Percentiles rank a stretch among this genome's conserved stretches.
These are phyloP conservation scores for Lydus trimaculatus DNA, from an alignment of 2,888 invertebrate species.

Conservation along the genomic window DNA sequence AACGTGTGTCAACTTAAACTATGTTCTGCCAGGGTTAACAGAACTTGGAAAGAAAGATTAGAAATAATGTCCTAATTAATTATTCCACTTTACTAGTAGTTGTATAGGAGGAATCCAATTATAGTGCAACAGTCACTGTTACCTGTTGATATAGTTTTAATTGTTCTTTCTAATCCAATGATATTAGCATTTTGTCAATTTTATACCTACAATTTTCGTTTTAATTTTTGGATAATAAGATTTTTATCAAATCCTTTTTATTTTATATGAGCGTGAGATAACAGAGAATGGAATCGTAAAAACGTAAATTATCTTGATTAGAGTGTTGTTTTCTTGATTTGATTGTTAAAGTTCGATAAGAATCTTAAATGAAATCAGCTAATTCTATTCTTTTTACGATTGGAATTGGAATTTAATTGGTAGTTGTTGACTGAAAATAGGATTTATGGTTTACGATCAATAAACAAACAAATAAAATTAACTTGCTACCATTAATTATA, in stretches of 20 bases:
- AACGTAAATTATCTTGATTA: neutral
- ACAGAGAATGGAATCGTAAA: neutral
- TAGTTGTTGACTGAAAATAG: neutral
- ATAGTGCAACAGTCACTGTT: neutral
- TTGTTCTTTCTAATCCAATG: neutral
- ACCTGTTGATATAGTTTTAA: constrained; percentile 1
- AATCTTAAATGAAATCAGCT: neutral
- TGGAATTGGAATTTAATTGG: neutral
- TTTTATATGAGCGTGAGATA: neutral
- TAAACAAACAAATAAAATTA: constrained; percentile 4
- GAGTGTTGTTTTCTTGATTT: neutral
- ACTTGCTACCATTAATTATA: neutral
- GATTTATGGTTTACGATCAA: neutral
- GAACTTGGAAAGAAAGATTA: neutral
- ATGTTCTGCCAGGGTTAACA: neutral
- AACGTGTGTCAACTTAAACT: neutral
- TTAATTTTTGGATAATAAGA: neutral
- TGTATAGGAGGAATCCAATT: neutral
- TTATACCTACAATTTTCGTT: neutral
- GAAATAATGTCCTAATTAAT: neutral
- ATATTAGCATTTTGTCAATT: neutral
- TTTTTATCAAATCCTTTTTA: neutral
- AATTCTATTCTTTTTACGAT: constrained; percentile 1
- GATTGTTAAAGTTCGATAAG: neutral
- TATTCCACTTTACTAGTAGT: neutral